phyloP scores from a whole-genome alignment of 2,888 invertebrate genomes.

The Dione vanillae region DNA sequence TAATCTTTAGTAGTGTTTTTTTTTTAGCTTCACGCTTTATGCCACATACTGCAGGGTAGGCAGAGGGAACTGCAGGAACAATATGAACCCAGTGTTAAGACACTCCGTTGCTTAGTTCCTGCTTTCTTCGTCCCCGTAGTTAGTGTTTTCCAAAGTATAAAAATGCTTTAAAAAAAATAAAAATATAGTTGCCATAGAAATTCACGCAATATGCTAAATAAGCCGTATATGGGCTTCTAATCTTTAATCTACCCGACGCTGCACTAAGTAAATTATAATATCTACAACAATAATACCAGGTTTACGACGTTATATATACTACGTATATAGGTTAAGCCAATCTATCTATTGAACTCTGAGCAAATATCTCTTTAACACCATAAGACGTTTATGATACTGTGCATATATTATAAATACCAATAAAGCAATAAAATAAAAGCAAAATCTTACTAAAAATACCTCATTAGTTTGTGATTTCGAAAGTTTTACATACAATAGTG shows the following conservation, averaged over 20 bases:
- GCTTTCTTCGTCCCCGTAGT: too few species aligned
- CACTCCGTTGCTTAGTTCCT: too few species aligned
- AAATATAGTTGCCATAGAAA: not conserved
- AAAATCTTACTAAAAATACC: too few species aligned
- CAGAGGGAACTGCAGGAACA: too few species aligned
- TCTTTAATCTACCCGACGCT: slow-evolving; percentile 20
- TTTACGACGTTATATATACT: not conserved
- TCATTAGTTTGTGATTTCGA: too few species aligned
- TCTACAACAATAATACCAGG: slow-evolving; percentile 6
- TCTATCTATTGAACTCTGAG: slow-evolving; percentile 7
- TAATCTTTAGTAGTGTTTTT: too few species aligned
- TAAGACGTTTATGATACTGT: not conserved
- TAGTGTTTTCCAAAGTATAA: too few species aligned
- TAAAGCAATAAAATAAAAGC: not conserved
- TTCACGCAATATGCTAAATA: slow-evolving; percentile 18
- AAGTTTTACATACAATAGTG: too few species aligned
- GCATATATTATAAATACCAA: not conserved
- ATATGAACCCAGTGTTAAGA: too few species aligned
- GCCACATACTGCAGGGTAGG: too few species aligned
- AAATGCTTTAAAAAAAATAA: slow-evolving; percentile 3
- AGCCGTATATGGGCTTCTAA: slow-evolving; percentile 34
- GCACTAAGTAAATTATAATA: slow-evolving; percentile 25
- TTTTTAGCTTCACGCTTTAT: too few species aligned
- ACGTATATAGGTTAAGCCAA: not conserved
- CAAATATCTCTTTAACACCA: not conserved